These are phyloP conservation scores for Numenius phaeopus DNA, from an alignment of 2,797 vertebrate genomes.

Conservation along the genomic window DNA sequence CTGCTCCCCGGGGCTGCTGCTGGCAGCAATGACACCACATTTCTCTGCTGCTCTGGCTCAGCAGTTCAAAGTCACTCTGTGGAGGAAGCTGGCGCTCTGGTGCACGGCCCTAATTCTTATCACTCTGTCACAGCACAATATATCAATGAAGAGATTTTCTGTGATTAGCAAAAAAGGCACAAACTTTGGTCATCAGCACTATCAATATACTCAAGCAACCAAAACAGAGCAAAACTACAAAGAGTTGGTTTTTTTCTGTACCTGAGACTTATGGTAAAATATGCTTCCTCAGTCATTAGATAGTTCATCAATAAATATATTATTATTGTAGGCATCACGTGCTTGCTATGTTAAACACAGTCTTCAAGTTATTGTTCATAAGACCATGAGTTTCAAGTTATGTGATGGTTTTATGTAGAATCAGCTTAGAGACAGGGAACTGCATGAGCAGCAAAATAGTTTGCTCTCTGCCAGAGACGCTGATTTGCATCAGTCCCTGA, in stretches of 20 bases:
- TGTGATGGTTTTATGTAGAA: neutral
- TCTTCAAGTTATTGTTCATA: slow-evolving; percentile 41
- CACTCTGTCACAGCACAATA: neutral
- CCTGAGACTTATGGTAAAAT: slow-evolving; percentile 44
- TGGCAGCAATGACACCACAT: neutral
- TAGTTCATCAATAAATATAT: slow-evolving; percentile 63
- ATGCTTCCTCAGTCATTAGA: slow-evolving; percentile 67
- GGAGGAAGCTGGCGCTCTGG: neutral
- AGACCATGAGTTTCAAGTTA: neutral
- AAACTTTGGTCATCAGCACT: slow-evolving; percentile 21
- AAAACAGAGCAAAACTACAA: slow-evolving; percentile 11
- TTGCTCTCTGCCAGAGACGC: neutral
- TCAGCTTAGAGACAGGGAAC: slow-evolving; percentile 29
- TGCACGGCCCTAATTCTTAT: neutral
- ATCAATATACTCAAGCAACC: slow-evolving; percentile 31
- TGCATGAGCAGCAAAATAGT: slow-evolving; percentile 33
- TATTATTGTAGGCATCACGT: neutral
- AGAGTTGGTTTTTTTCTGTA: slow-evolving; percentile 11
- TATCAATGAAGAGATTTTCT: slow-evolving; percentile 62
- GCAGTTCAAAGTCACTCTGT: neutral
- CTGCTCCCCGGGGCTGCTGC: neutral
- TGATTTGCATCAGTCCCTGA: slow-evolving; percentile 52
- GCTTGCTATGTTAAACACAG: neutral
- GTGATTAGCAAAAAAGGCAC: slow-evolving; percentile 53
- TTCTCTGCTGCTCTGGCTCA: neutral